Evolutionary conservation across 2,797 vertebrate genomes (phyloP), one percentile per base, ranked within the genome.

Genomic region (Luscinia megarhynchos): DNA sequence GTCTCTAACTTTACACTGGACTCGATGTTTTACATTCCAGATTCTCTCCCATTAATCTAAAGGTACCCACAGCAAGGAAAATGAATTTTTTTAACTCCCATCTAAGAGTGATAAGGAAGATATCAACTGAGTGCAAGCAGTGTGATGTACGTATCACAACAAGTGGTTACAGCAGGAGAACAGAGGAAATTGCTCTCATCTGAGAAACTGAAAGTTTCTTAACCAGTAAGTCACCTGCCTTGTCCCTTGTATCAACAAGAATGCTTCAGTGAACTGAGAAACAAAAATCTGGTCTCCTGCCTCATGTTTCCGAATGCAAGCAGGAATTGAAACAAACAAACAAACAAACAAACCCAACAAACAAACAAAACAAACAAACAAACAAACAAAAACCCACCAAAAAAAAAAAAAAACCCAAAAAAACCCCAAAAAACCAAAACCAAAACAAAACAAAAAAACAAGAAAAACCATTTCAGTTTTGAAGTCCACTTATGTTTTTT

Each of bases 91-190:
- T 55, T 16, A 23, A 27, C 6, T 78, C 8, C 7, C 3, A 15
- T 26, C 32, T 2, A 3, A 32, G 11, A 22, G 3, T 22, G n/a
- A 18, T 62, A 54, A 72, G 26, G 16, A 72, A 84, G 17, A n/a
- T 26, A 45, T 54, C 12, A 68, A 32, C 5, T 19, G 30, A 59
- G 11, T 41, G 5, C 29, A 45, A 57, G 12, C 7, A 77, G 29
- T 22, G 27, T 13, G 4, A 5, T 2, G 0, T 30, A 18, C 14
- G 16, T 3, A 6, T 59, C 8, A 23, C 19, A 61, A 1, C 1
- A 50, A 67, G 75, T 27, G 2, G 4, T 51, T 51, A 11, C 7
- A 41, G 18, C 8, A 9, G 12, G 4, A 89, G 8, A 62, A 22
- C 20, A 36, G 5, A 89, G 4, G 36, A 69, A 62, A 83, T 88